These are phyloP conservation scores for Dioctria rufipes DNA, from an alignment of 2,888 invertebrate genomes.

Conservation along the genomic window DNA sequence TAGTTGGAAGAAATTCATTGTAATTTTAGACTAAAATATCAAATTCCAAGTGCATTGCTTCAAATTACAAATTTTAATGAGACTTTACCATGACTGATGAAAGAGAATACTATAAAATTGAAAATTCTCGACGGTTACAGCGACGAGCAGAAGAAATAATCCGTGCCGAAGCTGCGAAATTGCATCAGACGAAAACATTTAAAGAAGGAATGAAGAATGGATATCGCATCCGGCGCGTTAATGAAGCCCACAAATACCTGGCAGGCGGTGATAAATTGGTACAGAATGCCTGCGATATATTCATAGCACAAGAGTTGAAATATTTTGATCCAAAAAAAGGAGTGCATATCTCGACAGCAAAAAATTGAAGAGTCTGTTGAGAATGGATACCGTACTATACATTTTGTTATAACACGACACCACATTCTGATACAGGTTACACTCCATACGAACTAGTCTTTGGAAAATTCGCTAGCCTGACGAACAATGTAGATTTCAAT, in stretches of 20 bases:
- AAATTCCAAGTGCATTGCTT: too few species aligned
- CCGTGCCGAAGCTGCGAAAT: conserved; percentile 41
- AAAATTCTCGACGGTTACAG: conserved; percentile 8
- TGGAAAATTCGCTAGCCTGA: too few species aligned
- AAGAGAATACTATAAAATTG: conserved; percentile 21
- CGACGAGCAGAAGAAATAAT: conserved; percentile 49
- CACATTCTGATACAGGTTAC: too few species aligned
- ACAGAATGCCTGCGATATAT: conserved; percentile 52
- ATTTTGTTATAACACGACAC: too few species aligned
- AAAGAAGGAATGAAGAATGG: conserved; percentile 40
- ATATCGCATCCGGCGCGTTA: conserved; percentile 24
- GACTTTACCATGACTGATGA: background rate
- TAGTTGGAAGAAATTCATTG: too few species aligned
- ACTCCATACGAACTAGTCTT: too few species aligned
- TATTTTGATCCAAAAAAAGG: background rate
- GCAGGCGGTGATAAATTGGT: conserved; percentile 29
- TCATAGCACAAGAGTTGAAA: conserved; percentile 24
- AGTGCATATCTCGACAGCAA: background rate
- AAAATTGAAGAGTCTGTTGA: conserved; percentile 30
- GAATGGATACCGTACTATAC: too few species aligned
- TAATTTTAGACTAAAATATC: too few species aligned
- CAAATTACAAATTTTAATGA: background rate
- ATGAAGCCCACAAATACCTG: conserved; percentile 49
- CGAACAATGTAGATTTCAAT: too few species aligned
- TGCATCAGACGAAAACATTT: conserved; percentile 33